Percentiles rank a stretch among this genome's conserved stretches.
Conservation (phyloP, 2,113 vertebrate genomes). For the Cichladusa arquata region DNA sequence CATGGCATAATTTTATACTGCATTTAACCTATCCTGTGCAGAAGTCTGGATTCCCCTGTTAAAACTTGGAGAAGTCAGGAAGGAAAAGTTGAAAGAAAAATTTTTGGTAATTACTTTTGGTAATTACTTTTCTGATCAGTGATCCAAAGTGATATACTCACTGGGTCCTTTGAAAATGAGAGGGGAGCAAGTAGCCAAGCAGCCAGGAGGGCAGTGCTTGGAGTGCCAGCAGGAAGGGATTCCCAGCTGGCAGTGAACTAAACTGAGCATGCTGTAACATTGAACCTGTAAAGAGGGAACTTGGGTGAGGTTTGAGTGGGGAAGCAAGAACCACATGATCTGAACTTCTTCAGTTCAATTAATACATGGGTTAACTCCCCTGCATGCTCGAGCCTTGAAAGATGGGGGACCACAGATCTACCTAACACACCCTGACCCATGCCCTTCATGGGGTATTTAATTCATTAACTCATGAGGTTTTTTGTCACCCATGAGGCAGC, state of each 20-base stretch:
- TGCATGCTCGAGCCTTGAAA: rapidly evolving
- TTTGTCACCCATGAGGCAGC: too few species aligned
- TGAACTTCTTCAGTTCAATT: neutral
- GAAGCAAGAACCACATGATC: neutral
- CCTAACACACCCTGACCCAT: rapidly evolving
- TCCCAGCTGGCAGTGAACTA: neutral
- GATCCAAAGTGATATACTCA: neutral
- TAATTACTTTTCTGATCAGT: neutral
- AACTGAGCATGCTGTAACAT: rapidly evolving
- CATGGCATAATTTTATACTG: neutral
- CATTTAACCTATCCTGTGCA: neutral
- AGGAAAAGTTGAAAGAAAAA: neutral
- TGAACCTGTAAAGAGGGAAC: rapidly evolving
- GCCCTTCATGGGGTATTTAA: neutral
- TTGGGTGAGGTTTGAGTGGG: neutral
- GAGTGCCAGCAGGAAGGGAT: rapidly evolving
- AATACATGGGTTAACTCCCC: rapidly evolving
- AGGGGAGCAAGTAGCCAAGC: rapidly evolving
- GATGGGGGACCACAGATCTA: rapidly evolving
- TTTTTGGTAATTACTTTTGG: neutral
- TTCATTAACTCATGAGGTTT: rapidly evolving
- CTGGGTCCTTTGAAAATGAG: neutral
- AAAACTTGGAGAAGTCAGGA: neutral
- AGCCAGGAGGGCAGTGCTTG: neutral
- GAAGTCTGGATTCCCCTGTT: neutral